phyloP scores from a whole-genome alignment of 1,140 invertebrate species.

The Drosophila sucinea region DNA sequence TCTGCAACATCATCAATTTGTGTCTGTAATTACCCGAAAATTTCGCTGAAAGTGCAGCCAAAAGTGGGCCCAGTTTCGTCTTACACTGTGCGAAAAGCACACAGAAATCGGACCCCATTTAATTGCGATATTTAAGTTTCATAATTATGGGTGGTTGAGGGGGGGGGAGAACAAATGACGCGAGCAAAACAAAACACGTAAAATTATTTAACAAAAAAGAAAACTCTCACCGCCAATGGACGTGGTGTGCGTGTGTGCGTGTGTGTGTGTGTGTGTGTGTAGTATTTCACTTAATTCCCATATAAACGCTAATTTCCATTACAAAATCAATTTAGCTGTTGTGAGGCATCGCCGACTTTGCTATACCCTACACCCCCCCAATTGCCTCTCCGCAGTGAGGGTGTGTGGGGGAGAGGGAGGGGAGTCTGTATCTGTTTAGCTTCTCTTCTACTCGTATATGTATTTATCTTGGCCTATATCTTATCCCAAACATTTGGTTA shows the following conservation, averaged over 20 bases:
- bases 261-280: not conserved
- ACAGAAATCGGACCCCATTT: not conserved
- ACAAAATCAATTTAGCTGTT: too few species aligned
- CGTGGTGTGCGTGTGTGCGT: not conserved
- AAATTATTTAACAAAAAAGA: slow-evolving; percentile 18
- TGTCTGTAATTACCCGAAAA: not conserved
- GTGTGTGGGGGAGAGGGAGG: too few species aligned
- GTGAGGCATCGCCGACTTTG: too few species aligned
- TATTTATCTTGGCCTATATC: too few species aligned
- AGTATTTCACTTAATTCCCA: not conserved
- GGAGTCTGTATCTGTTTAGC: too few species aligned
- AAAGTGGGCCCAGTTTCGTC: not conserved
- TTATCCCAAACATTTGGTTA: too few species aligned
- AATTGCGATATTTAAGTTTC: not conserved
- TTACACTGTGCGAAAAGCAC: not conserved
- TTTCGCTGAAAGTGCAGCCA: not conserved
- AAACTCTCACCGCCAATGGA: slow-evolving; percentile 1
- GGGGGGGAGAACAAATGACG: slow-evolving; percentile 16
- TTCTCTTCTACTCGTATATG: too few species aligned
- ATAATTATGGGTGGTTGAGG: not conserved
- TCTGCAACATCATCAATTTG: not conserved
- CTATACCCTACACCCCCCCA: too few species aligned
- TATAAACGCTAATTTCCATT: slow-evolving; percentile 8
- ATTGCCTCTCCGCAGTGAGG: too few species aligned
- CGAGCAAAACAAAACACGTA: slow-evolving; percentile 30